Percentiles rank a stretch among this genome's conserved stretches.
These are phyloP conservation scores for Bombus consobrinus DNA, from an alignment of 1,140 invertebrate species.

Conservation along the genomic window DNA sequence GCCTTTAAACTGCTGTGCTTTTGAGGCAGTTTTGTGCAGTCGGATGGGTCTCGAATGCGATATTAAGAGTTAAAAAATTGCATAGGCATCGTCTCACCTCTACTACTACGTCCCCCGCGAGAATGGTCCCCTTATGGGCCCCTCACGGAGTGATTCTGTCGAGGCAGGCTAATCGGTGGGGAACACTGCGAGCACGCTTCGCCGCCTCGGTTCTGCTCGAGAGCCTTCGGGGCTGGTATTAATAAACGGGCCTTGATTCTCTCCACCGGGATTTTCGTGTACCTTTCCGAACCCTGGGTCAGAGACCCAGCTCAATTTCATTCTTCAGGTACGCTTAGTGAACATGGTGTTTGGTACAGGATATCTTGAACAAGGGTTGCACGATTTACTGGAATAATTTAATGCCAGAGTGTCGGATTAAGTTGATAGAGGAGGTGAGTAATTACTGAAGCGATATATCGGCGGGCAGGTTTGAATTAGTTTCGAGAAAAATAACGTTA, in stretches of 20 bases:
- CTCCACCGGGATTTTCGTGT: slow-evolving; percentile 46
- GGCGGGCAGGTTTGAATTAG: not conserved
- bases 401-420: not conserved
- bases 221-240: slow-evolving; percentile 64
- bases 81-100: slow-evolving; percentile 7
- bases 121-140: slow-evolving; percentile 10
- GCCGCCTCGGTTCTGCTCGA: slow-evolving; percentile 59
- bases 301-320: slow-evolving; percentile 30
- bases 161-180: slow-evolving; percentile 72
- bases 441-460: not conserved
- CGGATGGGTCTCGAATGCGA: slow-evolving; percentile 1
- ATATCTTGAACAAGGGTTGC: not conserved
- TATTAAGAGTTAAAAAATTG: slow-evolving; percentile 66
- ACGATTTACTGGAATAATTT: not conserved
- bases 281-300: slow-evolving; percentile 32
- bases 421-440: not conserved
- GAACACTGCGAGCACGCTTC: slow-evolving; percentile 69
- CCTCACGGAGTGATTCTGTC: slow-evolving; percentile 42
- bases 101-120: slow-evolving; percentile 33
- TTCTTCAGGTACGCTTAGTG: slow-evolving; percentile 27
- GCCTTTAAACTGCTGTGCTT: not conserved
- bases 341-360: not conserved
- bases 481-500: not conserved
- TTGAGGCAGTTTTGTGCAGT: not conserved
- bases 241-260: slow-evolving; percentile 61